Percentiles rank a stretch among this genome's conserved stretches.
Conservation (phyloP, 2,113 vertebrate genomes). For the Raja brachyura region DNA sequence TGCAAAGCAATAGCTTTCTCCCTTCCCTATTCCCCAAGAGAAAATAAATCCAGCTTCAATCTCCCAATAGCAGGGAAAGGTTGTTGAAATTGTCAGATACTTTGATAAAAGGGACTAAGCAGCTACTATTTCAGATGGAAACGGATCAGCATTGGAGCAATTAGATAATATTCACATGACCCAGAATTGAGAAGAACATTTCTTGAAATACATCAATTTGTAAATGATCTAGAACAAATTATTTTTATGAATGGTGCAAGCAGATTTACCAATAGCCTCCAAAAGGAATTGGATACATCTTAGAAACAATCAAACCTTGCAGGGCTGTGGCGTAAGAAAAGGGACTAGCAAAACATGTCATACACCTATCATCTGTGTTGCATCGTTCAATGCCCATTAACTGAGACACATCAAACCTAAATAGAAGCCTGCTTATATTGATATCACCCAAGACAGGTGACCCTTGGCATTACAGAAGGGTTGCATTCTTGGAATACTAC, state of each 20-base stretch:
- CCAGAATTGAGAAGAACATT: neutral
- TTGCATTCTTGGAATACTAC: too few species aligned
- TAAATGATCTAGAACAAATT: neutral
- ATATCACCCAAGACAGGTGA: too few species aligned
- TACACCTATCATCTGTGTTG: neutral
- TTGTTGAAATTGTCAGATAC: neutral
- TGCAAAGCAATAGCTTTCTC: neutral
- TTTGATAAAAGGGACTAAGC: neutral
- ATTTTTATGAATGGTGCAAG: neutral
- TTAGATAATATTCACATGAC: neutral
- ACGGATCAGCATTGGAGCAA: neutral
- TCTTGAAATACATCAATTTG: neutral
- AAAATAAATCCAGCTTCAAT: too few species aligned
- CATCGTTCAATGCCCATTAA: neutral
- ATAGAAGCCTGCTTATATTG: too few species aligned
- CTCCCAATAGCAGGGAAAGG: neutral
- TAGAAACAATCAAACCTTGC: neutral
- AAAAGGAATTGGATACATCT: neutral
- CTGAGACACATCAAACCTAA: neutral
- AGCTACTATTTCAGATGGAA: neutral
- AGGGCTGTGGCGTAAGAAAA: neutral
- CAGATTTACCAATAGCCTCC: neutral
- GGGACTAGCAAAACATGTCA: neutral
- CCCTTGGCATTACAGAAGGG: too few species aligned
- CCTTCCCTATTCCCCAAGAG: constrained; percentile 38